Conservation (phyloP, 2,113 vertebrate genomes). For the Salminus brasiliensis region DNA sequence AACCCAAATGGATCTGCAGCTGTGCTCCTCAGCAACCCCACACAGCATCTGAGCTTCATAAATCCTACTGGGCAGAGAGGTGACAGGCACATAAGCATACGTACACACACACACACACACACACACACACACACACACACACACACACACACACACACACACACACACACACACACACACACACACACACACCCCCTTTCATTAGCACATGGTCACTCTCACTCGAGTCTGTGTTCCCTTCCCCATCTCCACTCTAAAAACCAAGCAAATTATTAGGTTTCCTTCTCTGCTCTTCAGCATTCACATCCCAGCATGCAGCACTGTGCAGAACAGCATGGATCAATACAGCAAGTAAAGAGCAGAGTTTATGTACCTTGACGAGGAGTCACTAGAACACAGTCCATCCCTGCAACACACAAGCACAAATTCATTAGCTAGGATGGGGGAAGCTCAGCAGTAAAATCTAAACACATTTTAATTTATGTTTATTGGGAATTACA, state of each 20-base stretch:
- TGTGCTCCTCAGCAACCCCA: slow-evolving; percentile 4
- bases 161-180: background rate
- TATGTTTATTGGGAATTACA: no score
- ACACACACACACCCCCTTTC: background rate
- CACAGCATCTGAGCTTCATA: slow-evolving; percentile 33
- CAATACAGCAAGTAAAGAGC: background rate
- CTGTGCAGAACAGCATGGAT: background rate
- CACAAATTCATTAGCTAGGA: background rate
- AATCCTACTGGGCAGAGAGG: slow-evolving; percentile 3
- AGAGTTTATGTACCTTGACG: slow-evolving; percentile 46
- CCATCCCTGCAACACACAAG: slow-evolving; percentile 48
- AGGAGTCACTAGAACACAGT: slow-evolving; percentile 54
- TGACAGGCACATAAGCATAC: no score
- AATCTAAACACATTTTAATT: no score
- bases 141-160: background rate
- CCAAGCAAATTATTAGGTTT: no score
- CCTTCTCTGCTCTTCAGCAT: background rate
- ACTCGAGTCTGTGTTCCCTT: background rate
- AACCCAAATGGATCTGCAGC: slow-evolving; percentile 28
- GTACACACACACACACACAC: background rate
- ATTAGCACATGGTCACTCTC: background rate
- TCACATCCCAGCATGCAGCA: background rate
- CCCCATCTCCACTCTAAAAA: no score
- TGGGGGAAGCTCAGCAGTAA: no score
- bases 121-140: background rate